Evolutionary conservation across 2,888 invertebrate species (phyloP), one percentile per base, ranked within the genome.

Genomic region (Epinotia brunnichana): DNA sequence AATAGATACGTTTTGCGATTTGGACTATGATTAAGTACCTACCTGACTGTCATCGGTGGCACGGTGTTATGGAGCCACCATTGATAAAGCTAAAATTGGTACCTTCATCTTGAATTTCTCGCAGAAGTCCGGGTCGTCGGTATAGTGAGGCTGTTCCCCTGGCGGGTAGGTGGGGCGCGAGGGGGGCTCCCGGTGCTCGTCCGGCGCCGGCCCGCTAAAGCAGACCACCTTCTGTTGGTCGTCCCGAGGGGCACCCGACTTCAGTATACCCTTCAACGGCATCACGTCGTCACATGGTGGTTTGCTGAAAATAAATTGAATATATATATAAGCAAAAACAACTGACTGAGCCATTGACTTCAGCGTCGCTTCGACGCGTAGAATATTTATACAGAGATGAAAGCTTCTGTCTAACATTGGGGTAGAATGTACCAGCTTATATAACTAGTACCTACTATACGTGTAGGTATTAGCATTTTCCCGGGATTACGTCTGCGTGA

Each of bases 151-250:
- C 69, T 90, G 90, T 57, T 88, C 82, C 0, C 87, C 90, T 0
- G 89, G 83, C 35, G 88, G 85, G 77, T 90, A 87, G 69, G 76
- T 64, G 48, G 75, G 74, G 39, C 76, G 74, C 2, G 35, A 9
- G 35, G 76, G 59, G 15, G 74, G 41, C n/a, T 82, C 82, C 0
- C 85, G 80, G 53, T 85, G 87, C 29, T 88, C 88, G 41, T 87
- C 81, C 0, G 85, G 74, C n/a, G 88, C 85, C 0, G 93, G 91
- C 0, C 90, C 93, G 73, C 83, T 92, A 85, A 93, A 93, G 85
- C 92, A 93, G 17, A 93, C 92, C 76, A 93, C 86, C 79, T 91
- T 92, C 81, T 92, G 93, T 76, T 92, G 91, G 75, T 92, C 93
- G 21, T 91, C 92, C 13, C 85, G 84, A 10, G 91, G 85, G 0